A percentile compares a stretch with the other conserved stretches of the same genome.
Evolutionary conservation across 1,140 invertebrate genomes (phyloP).

Genomic region (Drosophila carrolli): DNA sequence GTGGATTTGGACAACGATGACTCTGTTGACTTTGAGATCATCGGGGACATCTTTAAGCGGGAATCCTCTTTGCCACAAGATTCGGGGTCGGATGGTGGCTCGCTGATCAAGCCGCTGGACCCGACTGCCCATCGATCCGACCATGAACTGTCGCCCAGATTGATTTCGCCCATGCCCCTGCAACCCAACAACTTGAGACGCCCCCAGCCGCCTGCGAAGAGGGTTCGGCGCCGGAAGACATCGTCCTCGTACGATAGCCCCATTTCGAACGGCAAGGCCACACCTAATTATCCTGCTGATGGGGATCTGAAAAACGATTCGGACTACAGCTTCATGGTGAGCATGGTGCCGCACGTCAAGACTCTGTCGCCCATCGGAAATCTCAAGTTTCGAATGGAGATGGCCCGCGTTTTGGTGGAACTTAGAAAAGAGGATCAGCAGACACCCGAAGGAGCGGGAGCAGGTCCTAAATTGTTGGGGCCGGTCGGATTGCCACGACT

Average conservation of each 20-base stretch:
- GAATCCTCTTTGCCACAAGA: slow-evolving; percentile 35
- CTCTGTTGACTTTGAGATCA: slow-evolving; percentile 70
- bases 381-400: slow-evolving; percentile 60
- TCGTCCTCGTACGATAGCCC: slow-evolving; percentile 38
- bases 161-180: slow-evolving; percentile 33
- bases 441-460: neutral
- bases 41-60: slow-evolving; percentile 67
- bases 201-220: slow-evolving; percentile 31
- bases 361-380: slow-evolving; percentile 58
- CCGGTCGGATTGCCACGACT: slow-evolving; percentile 28
- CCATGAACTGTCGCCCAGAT: slow-evolving; percentile 34
- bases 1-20: slow-evolving; percentile 68
- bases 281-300: neutral
- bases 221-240: slow-evolving; percentile 26
- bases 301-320: slow-evolving; percentile 52
- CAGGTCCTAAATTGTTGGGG: too few species aligned
- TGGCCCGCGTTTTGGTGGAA: slow-evolving; percentile 59
- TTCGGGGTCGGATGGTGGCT: slow-evolving; percentile 41
- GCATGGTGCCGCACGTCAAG: slow-evolving; percentile 67
- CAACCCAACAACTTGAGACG: slow-evolving; percentile 19
- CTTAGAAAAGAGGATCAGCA: slow-evolving; percentile 48
- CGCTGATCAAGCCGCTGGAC: slow-evolving; percentile 19
- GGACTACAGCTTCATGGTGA: slow-evolving; percentile 64
- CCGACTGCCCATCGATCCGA: slow-evolving; percentile 38
- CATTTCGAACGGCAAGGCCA: slow-evolving; percentile 13